phyloP scores from a whole-genome alignment of 2,113 vertebrate genomes.

The Phocoena sinus region DNA sequence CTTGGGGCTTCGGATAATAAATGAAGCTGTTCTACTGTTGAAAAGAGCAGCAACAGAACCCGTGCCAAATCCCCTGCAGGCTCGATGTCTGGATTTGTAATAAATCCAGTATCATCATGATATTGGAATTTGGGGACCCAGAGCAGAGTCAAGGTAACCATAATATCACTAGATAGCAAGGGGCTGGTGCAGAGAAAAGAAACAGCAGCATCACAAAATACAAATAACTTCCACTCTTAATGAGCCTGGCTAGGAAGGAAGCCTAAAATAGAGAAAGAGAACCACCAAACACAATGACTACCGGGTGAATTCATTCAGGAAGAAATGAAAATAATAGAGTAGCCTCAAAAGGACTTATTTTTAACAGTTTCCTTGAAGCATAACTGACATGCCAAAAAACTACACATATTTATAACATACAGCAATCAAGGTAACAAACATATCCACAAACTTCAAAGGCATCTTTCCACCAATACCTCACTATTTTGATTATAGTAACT shows the following conservation, averaged over 20 bases:
- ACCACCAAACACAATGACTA: neutral
- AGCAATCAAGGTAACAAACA: neutral
- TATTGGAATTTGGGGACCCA: too few relatives aligned
- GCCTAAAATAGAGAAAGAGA: neutral
- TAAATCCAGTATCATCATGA: neutral
- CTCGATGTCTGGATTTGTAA: neutral
- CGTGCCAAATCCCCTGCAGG: neutral
- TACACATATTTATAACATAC: neutral
- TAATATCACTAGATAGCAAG: neutral
- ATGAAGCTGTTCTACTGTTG: neutral
- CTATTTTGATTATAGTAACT: neutral
- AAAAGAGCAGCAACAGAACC: neutral
- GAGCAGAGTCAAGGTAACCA: neutral
- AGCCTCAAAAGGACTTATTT: neutral
- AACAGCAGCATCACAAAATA: neutral
- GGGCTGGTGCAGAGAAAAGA: neutral
- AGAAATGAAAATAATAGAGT: neutral
- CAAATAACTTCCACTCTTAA: neutral
- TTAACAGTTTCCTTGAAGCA: neutral
- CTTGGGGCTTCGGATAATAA: neutral
- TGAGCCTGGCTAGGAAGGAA: neutral
- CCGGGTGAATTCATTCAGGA: neutral
- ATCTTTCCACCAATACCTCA: neutral
- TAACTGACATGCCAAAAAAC: neutral
- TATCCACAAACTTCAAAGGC: neutral